phyloP scores from a whole-genome alignment of 2,888 invertebrate species.

The Caenorhabditis uteleia region DNA sequence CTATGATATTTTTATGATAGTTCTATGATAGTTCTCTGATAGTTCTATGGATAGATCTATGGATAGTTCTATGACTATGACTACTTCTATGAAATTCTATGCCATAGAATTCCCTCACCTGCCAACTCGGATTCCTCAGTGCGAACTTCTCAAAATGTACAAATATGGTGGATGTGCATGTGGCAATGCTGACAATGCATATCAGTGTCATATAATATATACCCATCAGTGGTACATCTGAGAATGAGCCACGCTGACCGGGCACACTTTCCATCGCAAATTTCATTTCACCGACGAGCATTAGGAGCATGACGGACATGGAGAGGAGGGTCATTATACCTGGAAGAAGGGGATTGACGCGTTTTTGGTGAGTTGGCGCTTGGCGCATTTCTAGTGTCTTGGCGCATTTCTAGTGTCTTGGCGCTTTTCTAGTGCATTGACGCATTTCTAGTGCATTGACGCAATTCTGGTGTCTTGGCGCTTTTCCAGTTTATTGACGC shows the following conservation, averaged over 20 bases:
- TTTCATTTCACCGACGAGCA: constrained; percentile 73
- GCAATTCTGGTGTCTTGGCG: too few species aligned
- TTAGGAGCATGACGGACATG: constrained; percentile 73
- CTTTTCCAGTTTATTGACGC: too few species aligned
- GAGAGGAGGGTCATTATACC: constrained; percentile 73
- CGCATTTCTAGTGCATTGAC: too few species aligned
- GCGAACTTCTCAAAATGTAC: constrained; percentile 67
- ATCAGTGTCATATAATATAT: constrained; percentile 69
- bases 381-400: too few species aligned
- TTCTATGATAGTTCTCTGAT: too few species aligned
- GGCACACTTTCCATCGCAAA: constrained; percentile 67
- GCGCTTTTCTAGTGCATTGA: too few species aligned
- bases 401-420: too few species aligned
- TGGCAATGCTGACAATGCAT: constrained; percentile 62
- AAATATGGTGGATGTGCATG: constrained; percentile 65
- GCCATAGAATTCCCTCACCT: constrained; percentile 35
- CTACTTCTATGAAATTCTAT: too few species aligned
- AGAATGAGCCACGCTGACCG: constrained; percentile 71
- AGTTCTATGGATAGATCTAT: too few species aligned
- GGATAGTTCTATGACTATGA: too few species aligned
- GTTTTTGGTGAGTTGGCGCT: too few species aligned
- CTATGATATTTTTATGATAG: too few species aligned
- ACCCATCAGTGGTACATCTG: constrained; percentile 73
- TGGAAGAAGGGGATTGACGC: constrained; percentile 6
- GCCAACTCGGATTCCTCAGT: constrained; percentile 60